phyloP scores from a whole-genome alignment of 2,113 vertebrate genomes.

The Varanus komodoensis region DNA sequence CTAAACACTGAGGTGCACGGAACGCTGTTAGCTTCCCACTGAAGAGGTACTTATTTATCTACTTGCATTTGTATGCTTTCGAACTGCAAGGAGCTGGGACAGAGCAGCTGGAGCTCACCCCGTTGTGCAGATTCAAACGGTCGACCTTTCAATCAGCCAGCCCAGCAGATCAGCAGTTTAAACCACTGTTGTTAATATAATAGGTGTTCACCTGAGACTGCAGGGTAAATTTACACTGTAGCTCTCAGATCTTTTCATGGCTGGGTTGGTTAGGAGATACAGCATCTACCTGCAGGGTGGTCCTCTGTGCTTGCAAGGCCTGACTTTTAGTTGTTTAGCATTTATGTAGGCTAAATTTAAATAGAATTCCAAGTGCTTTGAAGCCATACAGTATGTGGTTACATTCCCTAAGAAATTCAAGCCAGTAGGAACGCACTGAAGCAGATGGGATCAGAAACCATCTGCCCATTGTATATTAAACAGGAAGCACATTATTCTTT shows the following conservation, averaged over 20 bases:
- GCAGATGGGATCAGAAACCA: constrained; percentile 24
- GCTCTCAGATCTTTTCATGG: constrained; percentile 35
- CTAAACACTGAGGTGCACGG: too few species aligned
- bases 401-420: constrained; percentile 44
- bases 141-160: too few species aligned
- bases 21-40: too few species aligned
- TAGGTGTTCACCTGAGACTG: not conserved
- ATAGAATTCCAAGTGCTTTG: constrained; percentile 36
- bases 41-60: too few species aligned
- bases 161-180: too few species aligned
- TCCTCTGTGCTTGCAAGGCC: constrained; percentile 24
- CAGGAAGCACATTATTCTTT: constrained; percentile 23
- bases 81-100: too few species aligned
- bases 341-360: constrained; percentile 31
- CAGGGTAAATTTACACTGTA: not conserved
- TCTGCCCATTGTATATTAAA: constrained; percentile 35
- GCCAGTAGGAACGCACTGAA: constrained; percentile 14
- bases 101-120: too few species aligned
- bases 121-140: too few species aligned
- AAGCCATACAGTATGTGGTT: not conserved
- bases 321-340: constrained; percentile 32
- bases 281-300: constrained; percentile 36
- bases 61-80: too few species aligned
- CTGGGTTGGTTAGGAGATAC: constrained; percentile 18
- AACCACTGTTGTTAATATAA: not conserved